phyloP scores from a whole-genome alignment of 2,888 invertebrate species.

The Tetranychus truncatus region DNA sequence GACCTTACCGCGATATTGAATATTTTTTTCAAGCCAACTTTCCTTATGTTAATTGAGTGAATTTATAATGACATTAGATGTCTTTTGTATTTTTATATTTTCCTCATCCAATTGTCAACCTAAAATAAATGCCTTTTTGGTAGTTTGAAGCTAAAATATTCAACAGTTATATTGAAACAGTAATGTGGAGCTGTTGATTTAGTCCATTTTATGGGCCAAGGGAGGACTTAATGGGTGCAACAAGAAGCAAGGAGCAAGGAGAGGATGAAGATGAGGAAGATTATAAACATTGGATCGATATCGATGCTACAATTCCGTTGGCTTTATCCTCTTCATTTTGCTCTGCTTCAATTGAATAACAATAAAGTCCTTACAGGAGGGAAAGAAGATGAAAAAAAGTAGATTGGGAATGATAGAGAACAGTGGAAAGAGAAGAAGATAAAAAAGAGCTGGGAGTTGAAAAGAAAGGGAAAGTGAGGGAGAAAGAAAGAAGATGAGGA shows the following conservation, averaged over 20 bases:
- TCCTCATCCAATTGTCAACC: too few relatives aligned
- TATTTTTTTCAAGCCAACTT: too few relatives aligned
- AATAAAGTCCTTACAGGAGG: not conserved
- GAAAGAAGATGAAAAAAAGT: not conserved
- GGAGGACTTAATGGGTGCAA: not conserved
- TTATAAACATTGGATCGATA: not conserved
- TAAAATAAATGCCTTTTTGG: too few relatives aligned
- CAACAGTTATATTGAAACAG: not conserved
- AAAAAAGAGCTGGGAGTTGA: not conserved
- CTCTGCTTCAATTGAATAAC: not conserved
- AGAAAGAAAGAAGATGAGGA: constrained; percentile 8
- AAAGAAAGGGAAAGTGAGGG: not conserved
- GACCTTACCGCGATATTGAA: too few relatives aligned
- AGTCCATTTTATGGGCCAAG: not conserved
- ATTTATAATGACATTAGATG: too few relatives aligned
- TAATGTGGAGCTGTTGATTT: not conserved
- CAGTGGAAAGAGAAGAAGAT: not conserved
- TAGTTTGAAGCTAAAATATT: not conserved
- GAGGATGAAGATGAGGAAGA: not conserved
- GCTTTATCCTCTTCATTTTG: not conserved
- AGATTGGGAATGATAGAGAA: constrained; percentile 2
- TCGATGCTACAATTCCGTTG: not conserved
- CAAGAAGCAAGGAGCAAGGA: not conserved
- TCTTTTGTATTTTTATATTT: too few relatives aligned
- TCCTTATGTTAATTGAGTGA: too few relatives aligned